Evolutionary conservation across 2,888 invertebrate species (phyloP), one percentile per base, ranked within the genome.

Genomic region (Mamestra brassicae): DNA sequence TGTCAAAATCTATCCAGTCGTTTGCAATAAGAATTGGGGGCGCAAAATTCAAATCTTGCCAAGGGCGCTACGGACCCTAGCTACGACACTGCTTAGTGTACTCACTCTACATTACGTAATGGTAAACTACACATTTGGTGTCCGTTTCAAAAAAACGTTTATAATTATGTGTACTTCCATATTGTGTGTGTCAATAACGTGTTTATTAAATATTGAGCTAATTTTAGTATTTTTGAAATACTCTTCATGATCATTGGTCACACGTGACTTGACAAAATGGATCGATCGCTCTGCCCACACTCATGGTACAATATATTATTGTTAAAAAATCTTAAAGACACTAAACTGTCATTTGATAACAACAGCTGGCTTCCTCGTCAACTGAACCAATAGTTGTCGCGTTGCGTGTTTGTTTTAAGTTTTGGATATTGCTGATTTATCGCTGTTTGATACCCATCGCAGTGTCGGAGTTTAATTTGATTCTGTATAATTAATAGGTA

Each of bases 101-200:
- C 58, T 17, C 11, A 47, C 26, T 45, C 7, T 17, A 47, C 57
- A 75, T 80, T 54, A 61, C 52, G 26, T 47, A 62, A 75, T 47
- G 36, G 15, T n/a, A 38, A 69, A 76, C 4, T 61, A 42, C 3
- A 36, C 45, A 62, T 1, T 13, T 62, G 42, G 26, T 61, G 45
- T 26, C 26, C 26, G 26, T 1, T 26, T 26, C 26, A 26, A 26
- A 26, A 26, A 26, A 26, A 26, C 26, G 1, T 26, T 26, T 26
- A 26, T 26, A 1, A 26, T 26, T 26, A 26, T 26, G 26, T 26
- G 26, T 34, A n/a, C 5, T n/a, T 42, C 6, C 4, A 2, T 57
- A 17, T 13, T 34, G 34, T 34, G 8, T 17, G 42, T 45, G 3
- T 47, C 38, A 26, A 26, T 26, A 26, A 26, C 1, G 1, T 26